Evolutionary conservation across 1,140 invertebrate species (phyloP).

Genomic region (Dendroctonus ponderosae): DNA sequence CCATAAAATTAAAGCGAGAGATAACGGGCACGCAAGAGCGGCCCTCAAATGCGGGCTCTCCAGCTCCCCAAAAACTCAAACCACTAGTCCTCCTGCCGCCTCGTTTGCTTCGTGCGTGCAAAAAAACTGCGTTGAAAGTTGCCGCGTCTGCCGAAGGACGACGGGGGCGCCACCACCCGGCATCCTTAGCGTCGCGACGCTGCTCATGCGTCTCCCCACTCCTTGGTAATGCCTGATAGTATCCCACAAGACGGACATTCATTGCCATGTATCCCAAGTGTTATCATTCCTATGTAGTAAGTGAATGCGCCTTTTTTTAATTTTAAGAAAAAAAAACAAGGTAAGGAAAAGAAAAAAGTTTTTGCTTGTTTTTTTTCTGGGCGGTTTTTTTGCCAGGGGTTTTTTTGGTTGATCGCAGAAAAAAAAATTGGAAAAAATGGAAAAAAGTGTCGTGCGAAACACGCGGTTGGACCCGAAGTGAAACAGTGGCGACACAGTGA

Average conservation of each 20-base stretch:
- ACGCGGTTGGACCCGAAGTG: neutral
- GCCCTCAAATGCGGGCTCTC: constrained; percentile 7
- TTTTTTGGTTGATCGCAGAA: neutral
- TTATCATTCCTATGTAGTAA: constrained; percentile 50
- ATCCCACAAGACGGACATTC: constrained; percentile 52
- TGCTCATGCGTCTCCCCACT: constrained; percentile 53
- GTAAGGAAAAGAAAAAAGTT: constrained; percentile 13
- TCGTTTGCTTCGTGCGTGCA: constrained; percentile 14
- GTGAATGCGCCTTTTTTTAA: constrained; percentile 49
- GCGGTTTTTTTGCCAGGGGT: neutral
- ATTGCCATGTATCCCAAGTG: constrained; percentile 53
- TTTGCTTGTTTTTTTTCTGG: constrained; percentile 7
- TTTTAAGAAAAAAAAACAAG: constrained; percentile 20
- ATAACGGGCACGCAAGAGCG: constrained; percentile 21
- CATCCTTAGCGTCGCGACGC: constrained; percentile 51
- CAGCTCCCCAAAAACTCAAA: constrained; percentile 21
- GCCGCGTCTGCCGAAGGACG: constrained; percentile 40
- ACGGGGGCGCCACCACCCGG: constrained; percentile 49
- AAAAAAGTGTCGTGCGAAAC: constrained; percentile 1
- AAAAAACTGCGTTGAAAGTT: constrained; percentile 40
- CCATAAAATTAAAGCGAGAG: constrained; percentile 27
- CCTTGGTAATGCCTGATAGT: constrained; percentile 51
- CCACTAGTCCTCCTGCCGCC: constrained; percentile 23
- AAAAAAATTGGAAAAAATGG: neutral
- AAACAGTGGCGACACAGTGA: neutral